Evolutionary conservation across 2,113 vertebrate species (phyloP).

Genomic region (Malurus cyaneus): DNA sequence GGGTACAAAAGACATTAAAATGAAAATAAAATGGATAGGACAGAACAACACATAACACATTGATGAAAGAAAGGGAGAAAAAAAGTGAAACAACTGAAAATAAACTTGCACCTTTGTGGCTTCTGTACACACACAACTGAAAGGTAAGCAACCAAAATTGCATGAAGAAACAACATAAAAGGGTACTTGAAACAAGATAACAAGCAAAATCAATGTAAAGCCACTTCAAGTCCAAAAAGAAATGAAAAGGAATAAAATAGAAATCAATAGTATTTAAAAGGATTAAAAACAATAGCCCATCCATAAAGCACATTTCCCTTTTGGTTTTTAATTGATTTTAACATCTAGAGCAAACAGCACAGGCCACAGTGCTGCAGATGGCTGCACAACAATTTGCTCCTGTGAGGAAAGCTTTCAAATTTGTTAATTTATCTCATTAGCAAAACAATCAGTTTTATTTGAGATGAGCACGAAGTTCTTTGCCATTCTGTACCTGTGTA

Average conservation of each 20-base stretch:
- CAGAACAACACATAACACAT: neutral
- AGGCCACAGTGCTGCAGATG: neutral
- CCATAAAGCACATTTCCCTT: neutral
- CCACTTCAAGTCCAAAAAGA: neutral
- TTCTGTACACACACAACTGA: neutral
- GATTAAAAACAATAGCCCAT: neutral
- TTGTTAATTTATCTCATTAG: slow-evolving; percentile 5
- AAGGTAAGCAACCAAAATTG: neutral
- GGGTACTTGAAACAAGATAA: neutral
- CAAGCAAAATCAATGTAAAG: neutral
- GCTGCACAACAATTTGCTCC: neutral
- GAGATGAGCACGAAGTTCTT: neutral
- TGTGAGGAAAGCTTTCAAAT: neutral
- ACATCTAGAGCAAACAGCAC: neutral
- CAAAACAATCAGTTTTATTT: neutral
- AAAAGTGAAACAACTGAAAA: neutral
- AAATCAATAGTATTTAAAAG: neutral
- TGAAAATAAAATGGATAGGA: neutral
- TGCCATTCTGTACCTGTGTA: neutral
- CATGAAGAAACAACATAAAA: neutral
- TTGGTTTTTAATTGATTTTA: neutral
- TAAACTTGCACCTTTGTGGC: neutral
- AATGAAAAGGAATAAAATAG: neutral
- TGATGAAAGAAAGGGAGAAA: neutral
- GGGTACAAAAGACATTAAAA: neutral